Base-by-base conservation (phyloP, 2,888 invertebrate species). In the Nemotelus nigrinus region DNA sequence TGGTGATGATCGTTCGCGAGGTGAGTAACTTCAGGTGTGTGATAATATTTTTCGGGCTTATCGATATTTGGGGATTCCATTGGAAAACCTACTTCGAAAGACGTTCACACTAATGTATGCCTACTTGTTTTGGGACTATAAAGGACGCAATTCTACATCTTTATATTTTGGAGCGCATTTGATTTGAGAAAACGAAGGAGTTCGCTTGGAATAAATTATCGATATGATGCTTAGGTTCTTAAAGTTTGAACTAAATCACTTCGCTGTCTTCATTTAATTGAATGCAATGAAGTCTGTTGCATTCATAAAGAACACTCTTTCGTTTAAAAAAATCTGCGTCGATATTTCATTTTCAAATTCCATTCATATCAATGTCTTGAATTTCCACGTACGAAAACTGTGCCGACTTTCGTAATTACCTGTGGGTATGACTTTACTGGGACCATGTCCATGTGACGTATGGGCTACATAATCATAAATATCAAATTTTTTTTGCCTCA, bases 401-500 rank as follows among this genome's bases (percentile, higher is more conserved):
- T 1, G 25, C 25, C 25, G 53, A 41, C 44, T 41, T 63, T 70
- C 41, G 77, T 77, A 77, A 77, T 77, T 77, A 70, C 77, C 77
- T 63, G 45, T 63, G 71, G 77, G 57, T 53, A 58, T 58, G 63
- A 70, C 58, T 68, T 68, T 65, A 44, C 48, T 64, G 65, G 57
- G 58, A 65, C 68, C 58, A 10, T 57, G 58, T 68, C n/a, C 58
- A 71, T 44, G 78, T 80, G 80, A 80, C 79, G 79, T 80, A 78
- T 80, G 80, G 76, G 78, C 75, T 60, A 79, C 79, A 80, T 80
- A 80, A 80, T 80, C 78, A 80, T 80, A 80, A 80, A 80, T 80
- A 80, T 80, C 79, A 78, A 79, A 80, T 80, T 79, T 80, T 78
- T 76, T 77, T 78, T 60, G 39, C 72, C 57, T 47, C 58, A 48